phyloP scores from a whole-genome alignment of 2,888 invertebrate genomes.

The Drosophila meridionalis region DNA sequence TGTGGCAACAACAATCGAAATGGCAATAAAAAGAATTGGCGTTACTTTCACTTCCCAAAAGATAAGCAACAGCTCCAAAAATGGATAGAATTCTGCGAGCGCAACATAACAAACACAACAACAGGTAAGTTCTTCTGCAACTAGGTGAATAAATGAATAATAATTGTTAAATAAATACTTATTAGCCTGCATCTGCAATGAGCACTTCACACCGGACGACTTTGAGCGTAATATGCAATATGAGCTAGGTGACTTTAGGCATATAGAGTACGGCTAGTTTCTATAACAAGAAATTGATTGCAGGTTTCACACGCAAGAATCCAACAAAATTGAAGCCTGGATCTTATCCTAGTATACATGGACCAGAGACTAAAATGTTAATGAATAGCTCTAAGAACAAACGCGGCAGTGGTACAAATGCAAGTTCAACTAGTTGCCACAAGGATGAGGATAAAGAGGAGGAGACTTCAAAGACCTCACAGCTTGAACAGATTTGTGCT shows the following conservation, averaged over 20 bases:
- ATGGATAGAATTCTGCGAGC: conserved; percentile 61
- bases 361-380: conserved; percentile 11
- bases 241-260: conserved; percentile 48
- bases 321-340: conserved; percentile 58
- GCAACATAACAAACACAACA: conserved; percentile 41
- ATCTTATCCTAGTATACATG: conserved; percentile 38
- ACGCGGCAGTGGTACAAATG: not conserved
- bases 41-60: conserved; percentile 64
- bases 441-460: not conserved
- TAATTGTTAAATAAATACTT: not conserved
- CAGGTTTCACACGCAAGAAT: conserved; percentile 57
- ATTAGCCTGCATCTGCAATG: conserved; percentile 61
- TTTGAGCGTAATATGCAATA: conserved; percentile 65
- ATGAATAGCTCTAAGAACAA: not conserved
- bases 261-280: not conserved
- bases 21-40: conserved; percentile 45
- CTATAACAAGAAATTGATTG: not conserved
- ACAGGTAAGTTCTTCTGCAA: conserved; percentile 38
- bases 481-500: not conserved
- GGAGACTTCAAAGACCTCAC: not conserved
- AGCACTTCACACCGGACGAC: conserved; percentile 57
- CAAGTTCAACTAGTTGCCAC: not conserved
- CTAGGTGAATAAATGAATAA: not conserved
- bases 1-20: conserved; percentile 63
- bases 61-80: conserved; percentile 38